These are phyloP conservation scores for Microcebus tavaratra DNA, from an alignment of 2,113 vertebrate species.

Conservation along the genomic window DNA sequence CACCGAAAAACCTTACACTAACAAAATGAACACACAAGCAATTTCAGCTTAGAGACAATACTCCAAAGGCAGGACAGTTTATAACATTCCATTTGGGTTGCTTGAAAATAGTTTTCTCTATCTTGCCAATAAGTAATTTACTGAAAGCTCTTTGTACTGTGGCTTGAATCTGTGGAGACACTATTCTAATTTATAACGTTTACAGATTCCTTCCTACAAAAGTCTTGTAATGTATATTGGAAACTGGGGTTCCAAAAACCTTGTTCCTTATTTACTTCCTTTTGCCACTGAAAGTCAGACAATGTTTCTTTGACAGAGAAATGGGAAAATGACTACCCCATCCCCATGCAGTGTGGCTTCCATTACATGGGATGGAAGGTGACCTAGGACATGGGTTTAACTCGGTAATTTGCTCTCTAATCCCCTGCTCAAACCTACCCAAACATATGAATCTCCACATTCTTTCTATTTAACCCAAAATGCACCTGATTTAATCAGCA, in stretches of 20 bases:
- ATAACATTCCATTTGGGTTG: background rate
- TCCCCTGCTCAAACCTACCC: background rate
- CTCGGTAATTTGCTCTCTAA: background rate
- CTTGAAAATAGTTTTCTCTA: constrained; percentile 27
- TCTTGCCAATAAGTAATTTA: constrained; percentile 21
- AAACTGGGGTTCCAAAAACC: background rate
- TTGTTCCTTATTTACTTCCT: constrained; percentile 4
- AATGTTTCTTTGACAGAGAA: constrained; percentile 14
- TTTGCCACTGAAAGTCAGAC: constrained; percentile 29
- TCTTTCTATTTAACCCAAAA: background rate
- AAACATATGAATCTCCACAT: background rate
- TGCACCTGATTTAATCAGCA: background rate
- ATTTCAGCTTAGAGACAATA: background rate
- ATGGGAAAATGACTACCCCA: background rate
- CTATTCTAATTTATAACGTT: background rate
- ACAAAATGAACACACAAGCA: background rate
- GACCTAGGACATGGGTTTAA: background rate
- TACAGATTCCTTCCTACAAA: background rate
- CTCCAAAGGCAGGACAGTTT: background rate
- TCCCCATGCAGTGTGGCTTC: background rate
- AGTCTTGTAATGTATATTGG: background rate
- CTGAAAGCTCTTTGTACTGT: constrained; percentile 2
- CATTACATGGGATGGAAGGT: background rate
- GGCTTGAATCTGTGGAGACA: background rate
- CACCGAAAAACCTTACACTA: no score